These are phyloP conservation scores for Acrobeloides nanus DNA, from an alignment of 2,888 invertebrate genomes.

Conservation along the genomic window DNA sequence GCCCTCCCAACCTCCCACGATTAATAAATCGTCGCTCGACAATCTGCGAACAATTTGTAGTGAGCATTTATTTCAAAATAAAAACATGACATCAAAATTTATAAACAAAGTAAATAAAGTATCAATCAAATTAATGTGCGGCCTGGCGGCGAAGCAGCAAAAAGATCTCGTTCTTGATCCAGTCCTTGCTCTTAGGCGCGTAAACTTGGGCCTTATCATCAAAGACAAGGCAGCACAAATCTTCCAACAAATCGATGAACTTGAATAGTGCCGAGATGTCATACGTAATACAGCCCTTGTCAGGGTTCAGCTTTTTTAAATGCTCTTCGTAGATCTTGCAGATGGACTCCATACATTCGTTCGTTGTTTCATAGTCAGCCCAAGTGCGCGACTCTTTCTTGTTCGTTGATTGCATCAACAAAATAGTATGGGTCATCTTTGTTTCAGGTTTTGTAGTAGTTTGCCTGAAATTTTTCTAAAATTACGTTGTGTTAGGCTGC, in stretches of 20 bases:
- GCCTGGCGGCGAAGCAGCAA: slow-evolving; percentile 6
- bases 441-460: too few species aligned
- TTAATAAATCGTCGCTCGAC: too few species aligned
- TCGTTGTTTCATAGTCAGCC: slow-evolving; percentile 92
- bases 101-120: too few species aligned
- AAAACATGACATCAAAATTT: too few species aligned
- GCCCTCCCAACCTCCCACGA: too few species aligned
- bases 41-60: too few species aligned
- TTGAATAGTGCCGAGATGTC: slow-evolving; percentile 90
- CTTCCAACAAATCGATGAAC: slow-evolving; percentile 89
- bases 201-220: slow-evolving; percentile 73
- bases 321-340: slow-evolving; percentile 99
- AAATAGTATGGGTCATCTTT: slow-evolving; percentile 82
- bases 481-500: too few species aligned
- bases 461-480: too few species aligned
- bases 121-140: slow-evolving; percentile 5
- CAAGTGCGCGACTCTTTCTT: slow-evolving; percentile 93
- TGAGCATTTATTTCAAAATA: too few species aligned
- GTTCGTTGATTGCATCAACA: slow-evolving; percentile 83
- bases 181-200: slow-evolving; percentile 68
- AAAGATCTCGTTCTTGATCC: slow-evolving; percentile 19
- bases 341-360: slow-evolving; percentile 61
- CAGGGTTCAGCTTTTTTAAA: slow-evolving; percentile 84
- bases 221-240: slow-evolving; percentile 81
- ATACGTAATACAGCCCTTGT: slow-evolving; percentile 91